phyloP scores from a whole-genome alignment of 2,888 invertebrate genomes.

The Alsophila aescularia region DNA sequence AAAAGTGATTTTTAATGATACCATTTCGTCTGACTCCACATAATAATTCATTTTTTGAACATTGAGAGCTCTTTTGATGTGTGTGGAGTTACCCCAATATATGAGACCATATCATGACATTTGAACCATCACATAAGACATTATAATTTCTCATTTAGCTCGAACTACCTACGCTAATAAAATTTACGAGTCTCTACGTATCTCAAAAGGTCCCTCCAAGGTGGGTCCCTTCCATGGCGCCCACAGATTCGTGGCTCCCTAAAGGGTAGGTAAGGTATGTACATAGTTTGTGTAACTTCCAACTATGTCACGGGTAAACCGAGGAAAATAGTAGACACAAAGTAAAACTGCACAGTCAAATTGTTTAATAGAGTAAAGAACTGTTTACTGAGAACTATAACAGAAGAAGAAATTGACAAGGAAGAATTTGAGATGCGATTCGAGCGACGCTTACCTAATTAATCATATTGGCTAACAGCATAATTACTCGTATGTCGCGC shows the following conservation, averaged over 20 bases:
- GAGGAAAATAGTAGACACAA: not conserved
- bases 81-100: no score
- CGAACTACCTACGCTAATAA: slow-evolving; percentile 5
- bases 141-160: not conserved
- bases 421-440: no score
- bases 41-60: no score
- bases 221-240: not conserved
- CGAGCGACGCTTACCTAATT: no score
- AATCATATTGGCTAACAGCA: no score
- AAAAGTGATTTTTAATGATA: no score
- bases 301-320: not conserved
- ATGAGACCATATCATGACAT: not conserved
- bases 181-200: slow-evolving; percentile 10
- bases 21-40: no score
- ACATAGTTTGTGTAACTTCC: not conserved
- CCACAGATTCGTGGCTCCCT: slow-evolving; percentile 4
- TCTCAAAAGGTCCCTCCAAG: slow-evolving; percentile 5
- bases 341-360: not conserved
- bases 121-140: not conserved
- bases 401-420: no score
- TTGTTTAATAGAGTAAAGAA: no score
- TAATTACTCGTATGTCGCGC: no score
- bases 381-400: no score
- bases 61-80: no score
- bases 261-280: not conserved